Base-by-base conservation (phyloP, 2,888 invertebrate genomes). In the Pachydiplax longipennis region DNA sequence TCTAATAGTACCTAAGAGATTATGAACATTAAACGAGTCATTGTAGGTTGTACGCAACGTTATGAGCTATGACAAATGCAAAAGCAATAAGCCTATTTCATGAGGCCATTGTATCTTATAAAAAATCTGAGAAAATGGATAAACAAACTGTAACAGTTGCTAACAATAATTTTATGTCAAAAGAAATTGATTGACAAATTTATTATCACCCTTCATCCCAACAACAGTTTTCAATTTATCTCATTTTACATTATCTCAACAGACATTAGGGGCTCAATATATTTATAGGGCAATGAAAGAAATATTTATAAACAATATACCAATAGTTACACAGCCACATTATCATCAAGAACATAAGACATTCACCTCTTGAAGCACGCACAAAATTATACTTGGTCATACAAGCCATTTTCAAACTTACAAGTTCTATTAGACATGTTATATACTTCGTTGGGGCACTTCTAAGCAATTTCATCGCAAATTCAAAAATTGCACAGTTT, bases 181-280 rank as follows among this genome's bases (percentile, higher is more conserved):
- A 37, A 65, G 18, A 83, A 31, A 65, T 53, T 61, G 37, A 87
- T 37, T 87, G 61, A 87, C 87, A 91, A 91, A 48, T 90, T 90
- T 90, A 90, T 90, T 87, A 87, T 37, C 87, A 87, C 87, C 87
- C 61, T 87, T 87, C 61, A 73, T 65, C 58, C 87, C 87, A 87
- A 87, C 87, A 87, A 87, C 87, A 37, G n/a, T 83, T 31, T 92
- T 91, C 91, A 92, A 91, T 92, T 92, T 91, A 90, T 90, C 91
- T 90, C 90, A 91, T 90, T 91, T 91, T 90, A 91, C 91, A 91
- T 91, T 91, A 91, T 91, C 91, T 91, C 90, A 91, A 91, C 91
- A 91, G 90, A 91, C 90, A 90, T 91, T 90, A 90, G 65, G 81
- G 80, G 90, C 90, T 81, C 58, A 81, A 31, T 80, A 44, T 80